Conservation (phyloP, 2,113 vertebrate genomes). For the Chlorodrepanis virens region DNA sequence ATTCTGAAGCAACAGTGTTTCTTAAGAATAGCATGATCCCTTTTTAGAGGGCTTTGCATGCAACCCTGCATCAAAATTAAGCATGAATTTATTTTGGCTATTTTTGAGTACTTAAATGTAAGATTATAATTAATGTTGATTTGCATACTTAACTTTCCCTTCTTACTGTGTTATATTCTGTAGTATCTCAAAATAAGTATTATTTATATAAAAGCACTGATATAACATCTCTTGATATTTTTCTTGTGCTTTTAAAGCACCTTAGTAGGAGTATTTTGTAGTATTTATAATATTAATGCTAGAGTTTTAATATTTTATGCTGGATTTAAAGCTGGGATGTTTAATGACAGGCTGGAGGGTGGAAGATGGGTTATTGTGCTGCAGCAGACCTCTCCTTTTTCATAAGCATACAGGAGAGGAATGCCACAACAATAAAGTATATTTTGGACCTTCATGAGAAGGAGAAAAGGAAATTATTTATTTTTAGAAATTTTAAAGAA, state of each 20-base stretch:
- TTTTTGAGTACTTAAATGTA: slow-evolving; percentile 48
- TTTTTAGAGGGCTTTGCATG: slow-evolving; percentile 74
- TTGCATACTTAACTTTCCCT: slow-evolving; percentile 45
- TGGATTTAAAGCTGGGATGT: background rate
- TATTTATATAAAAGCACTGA: background rate
- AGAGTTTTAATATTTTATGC: background rate
- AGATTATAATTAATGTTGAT: slow-evolving; percentile 31
- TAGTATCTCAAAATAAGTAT: background rate
- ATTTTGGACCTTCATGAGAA: background rate
- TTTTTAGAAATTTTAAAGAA: background rate
- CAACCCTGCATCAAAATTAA: slow-evolving; percentile 70
- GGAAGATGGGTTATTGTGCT: background rate
- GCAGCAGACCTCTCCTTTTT: background rate
- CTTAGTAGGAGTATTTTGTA: background rate
- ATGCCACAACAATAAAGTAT: background rate
- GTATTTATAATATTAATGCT: background rate
- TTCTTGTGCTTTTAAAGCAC: background rate
- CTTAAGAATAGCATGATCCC: slow-evolving; percentile 74
- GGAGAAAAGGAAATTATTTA: background rate
- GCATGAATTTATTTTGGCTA: slow-evolving; percentile 75
- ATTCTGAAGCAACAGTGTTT: slow-evolving; percentile 75
- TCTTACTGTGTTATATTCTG: slow-evolving; percentile 50
- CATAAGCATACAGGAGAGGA: background rate
- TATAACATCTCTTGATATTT: background rate
- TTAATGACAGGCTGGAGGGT: background rate